A percentile compares a stretch with the other conserved stretches of the same genome.
These are phyloP conservation scores for Sesia bembeciformis DNA, from an alignment of 2,888 invertebrate genomes.

Conservation along the genomic window DNA sequence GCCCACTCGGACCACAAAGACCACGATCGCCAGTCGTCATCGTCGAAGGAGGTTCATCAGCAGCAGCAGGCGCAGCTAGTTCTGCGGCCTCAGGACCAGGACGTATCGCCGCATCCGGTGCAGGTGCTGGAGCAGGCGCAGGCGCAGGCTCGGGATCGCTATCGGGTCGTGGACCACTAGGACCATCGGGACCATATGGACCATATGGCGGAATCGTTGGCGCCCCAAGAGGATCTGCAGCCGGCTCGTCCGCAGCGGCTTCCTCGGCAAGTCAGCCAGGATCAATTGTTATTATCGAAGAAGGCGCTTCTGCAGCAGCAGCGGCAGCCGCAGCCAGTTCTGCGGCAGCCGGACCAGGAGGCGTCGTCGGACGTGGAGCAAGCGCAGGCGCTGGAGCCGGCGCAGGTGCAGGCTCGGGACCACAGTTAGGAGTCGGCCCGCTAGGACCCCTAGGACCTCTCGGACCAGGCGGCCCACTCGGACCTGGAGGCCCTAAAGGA, in stretches of 20 bases:
- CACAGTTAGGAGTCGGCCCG: neutral
- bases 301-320: conserved; percentile 1
- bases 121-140: too few species aligned
- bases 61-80: too few species aligned
- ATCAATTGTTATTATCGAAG: neutral
- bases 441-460: too few species aligned
- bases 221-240: neutral
- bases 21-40: neutral
- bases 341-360: neutral
- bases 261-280: conserved; percentile 3
- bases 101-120: too few species aligned
- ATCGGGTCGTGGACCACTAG: too few species aligned
- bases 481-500: too few species aligned
- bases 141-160: too few species aligned
- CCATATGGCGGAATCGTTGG: neutral
- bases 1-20: too few species aligned
- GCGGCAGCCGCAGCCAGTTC: conserved; percentile 2
- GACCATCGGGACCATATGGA: too few species aligned
- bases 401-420: conserved; percentile 1
- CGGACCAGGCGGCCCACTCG: too few species aligned
- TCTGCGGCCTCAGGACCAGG: too few species aligned
- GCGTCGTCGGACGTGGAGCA: neutral
- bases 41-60: neutral
- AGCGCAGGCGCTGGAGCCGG: conserved; percentile 1
- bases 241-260: neutral